phyloP scores from a whole-genome alignment of 2,888 invertebrate genomes.

The Meteorus cinctellus region DNA sequence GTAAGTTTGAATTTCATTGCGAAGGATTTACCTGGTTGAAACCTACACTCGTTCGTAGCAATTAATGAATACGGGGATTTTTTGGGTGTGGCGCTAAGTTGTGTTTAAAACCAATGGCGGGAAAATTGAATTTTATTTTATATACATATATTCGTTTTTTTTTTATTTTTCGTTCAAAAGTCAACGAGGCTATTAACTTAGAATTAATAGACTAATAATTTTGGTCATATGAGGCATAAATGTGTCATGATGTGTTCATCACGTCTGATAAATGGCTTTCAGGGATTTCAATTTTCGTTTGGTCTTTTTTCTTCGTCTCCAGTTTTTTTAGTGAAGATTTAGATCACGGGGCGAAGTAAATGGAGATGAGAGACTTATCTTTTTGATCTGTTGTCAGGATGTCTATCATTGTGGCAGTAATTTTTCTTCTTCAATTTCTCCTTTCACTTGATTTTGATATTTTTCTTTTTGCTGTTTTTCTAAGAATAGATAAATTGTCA shows the following conservation, averaged over 20 bases:
- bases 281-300: background rate
- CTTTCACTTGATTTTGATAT: background rate
- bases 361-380: too few relatives aligned
- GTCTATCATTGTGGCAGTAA: too few relatives aligned
- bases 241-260: slow-evolving; percentile 20
- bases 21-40: background rate
- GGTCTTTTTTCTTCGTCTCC: background rate
- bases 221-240: slow-evolving; percentile 29
- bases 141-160: background rate
- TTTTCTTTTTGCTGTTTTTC: background rate
- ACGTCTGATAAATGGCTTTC: slow-evolving; percentile 18
- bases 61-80: background rate
- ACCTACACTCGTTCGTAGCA: background rate
- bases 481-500: slow-evolving; percentile 1
- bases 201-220: slow-evolving; percentile 38
- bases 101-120: slow-evolving; percentile 10
- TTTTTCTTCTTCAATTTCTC: background rate
- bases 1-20: slow-evolving; percentile 56
- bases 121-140: slow-evolving; percentile 8
- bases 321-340: background rate
- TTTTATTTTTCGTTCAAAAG: background rate
- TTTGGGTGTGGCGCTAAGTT: background rate
- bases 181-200: slow-evolving; percentile 17
- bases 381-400: too few relatives aligned
- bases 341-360: background rate